Conservation (phyloP, 2,797 vertebrate genomes). For the Poeciliopsis turneri region DNA sequence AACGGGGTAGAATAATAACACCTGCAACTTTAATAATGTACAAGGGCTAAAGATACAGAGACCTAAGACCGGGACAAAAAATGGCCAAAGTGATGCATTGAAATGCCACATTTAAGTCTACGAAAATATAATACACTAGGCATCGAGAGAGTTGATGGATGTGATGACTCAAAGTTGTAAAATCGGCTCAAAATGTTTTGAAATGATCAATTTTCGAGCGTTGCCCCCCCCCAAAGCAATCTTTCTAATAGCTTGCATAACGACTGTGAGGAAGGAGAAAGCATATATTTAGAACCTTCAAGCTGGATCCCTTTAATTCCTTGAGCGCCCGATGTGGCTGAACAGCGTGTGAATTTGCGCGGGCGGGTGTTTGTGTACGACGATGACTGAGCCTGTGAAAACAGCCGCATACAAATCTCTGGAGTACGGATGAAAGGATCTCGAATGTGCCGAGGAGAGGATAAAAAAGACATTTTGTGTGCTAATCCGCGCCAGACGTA, state of each 20-base stretch:
- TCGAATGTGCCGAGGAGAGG: constrained; percentile 7
- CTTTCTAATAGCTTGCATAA: constrained; percentile 52
- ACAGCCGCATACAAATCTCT: constrained; percentile 44
- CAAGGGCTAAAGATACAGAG: neutral
- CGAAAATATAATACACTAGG: too few species aligned
- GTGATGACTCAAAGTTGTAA: neutral
- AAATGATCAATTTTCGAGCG: neutral
- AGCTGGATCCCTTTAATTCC: constrained; percentile 58
- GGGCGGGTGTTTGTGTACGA: constrained; percentile 58
- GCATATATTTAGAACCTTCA: constrained; percentile 65
- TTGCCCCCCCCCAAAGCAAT: neutral
- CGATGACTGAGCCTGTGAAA: constrained; percentile 53
- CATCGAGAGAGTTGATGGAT: neutral
- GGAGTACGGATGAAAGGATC: constrained; percentile 33
- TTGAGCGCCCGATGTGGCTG: constrained; percentile 51
- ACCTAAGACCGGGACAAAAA: neutral
- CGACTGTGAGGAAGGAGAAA: constrained; percentile 39
- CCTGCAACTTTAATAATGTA: neutral
- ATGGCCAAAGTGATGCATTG: neutral
- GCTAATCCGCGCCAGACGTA: constrained; percentile 58
- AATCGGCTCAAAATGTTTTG: neutral
- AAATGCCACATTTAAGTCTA: neutral
- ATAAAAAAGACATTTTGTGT: neutral
- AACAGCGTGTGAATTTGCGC: constrained; percentile 61
- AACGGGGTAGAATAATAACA: neutral